Percentiles rank a stretch among this genome's conserved stretches.
Conservation (phyloP, 2,113 vertebrate species). For the Heterochromis multidens region DNA sequence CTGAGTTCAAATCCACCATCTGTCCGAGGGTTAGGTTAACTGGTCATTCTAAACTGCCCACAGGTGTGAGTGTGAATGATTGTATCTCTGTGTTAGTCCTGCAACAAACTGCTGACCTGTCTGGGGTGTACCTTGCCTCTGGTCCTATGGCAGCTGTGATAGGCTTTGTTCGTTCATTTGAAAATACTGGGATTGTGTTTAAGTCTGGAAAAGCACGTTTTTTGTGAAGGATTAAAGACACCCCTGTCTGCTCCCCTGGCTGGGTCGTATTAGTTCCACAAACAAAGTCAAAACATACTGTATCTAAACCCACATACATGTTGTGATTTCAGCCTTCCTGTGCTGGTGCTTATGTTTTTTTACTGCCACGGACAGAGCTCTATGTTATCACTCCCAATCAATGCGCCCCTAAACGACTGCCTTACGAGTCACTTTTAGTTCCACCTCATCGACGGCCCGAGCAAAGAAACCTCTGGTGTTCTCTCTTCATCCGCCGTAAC, state of each 20-base stretch:
- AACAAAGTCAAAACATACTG: accelerated
- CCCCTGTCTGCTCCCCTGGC: accelerated
- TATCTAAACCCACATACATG: background rate
- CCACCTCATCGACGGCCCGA: background rate
- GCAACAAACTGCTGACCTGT: too few relatives aligned
- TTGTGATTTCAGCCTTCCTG: background rate
- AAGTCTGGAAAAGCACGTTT: background rate
- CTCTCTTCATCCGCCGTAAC: background rate
- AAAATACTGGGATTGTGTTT: background rate
- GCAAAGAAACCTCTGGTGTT: too few relatives aligned
- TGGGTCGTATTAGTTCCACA: accelerated
- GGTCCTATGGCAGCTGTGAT: too few relatives aligned
- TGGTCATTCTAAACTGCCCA: too few relatives aligned
- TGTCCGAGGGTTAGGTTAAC: too few relatives aligned
- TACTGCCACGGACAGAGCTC: background rate
- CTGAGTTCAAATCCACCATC: too few relatives aligned
- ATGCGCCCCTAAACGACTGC: accelerated
- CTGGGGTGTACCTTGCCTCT: too few relatives aligned
- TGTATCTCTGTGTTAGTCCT: too few relatives aligned
- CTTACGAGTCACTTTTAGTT: background rate
- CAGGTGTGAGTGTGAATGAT: too few relatives aligned
- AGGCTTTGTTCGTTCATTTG: accelerated
- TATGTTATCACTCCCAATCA: background rate
- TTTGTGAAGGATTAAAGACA: background rate
- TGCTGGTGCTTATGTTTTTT: accelerated